These are phyloP conservation scores for Megalops atlanticus DNA, from an alignment of 2,113 vertebrate genomes.

Conservation along the genomic window DNA sequence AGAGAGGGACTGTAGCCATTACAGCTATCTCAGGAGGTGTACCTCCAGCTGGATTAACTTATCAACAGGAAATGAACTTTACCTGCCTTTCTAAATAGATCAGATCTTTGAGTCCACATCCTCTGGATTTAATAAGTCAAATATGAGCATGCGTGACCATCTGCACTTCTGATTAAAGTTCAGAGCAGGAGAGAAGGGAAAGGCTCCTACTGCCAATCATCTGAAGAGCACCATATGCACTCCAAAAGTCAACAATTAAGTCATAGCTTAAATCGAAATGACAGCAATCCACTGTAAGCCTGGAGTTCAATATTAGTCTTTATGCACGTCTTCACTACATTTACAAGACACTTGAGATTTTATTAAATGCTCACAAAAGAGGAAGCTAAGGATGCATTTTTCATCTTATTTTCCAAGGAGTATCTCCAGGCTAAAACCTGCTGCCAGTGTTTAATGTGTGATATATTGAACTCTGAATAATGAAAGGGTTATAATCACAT, in stretches of 20 bases:
- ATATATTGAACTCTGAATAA: too few relatives aligned
- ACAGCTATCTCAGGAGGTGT: not conserved
- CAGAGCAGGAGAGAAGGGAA: constrained; percentile 7
- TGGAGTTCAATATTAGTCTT: not conserved
- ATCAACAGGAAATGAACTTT: not conserved
- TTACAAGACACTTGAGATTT: not conserved
- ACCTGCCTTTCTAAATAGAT: not conserved
- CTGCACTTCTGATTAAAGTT: constrained; percentile 36
- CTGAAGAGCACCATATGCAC: constrained; percentile 17
- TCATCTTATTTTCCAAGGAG: not conserved
- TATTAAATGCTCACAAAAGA: not conserved
- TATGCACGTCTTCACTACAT: too few relatives aligned
- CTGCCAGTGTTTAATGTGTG: too few relatives aligned
- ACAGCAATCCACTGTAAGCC: not conserved
- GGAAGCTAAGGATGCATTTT: not conserved
- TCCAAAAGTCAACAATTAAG: too few relatives aligned
- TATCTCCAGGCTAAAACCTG: not conserved
- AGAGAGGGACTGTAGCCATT: not conserved
- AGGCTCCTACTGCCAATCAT: constrained; percentile 12
- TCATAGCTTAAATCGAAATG: constrained; percentile 6
- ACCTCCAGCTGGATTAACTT: not conserved
- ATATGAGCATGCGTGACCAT: constrained; percentile 15
- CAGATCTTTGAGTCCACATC: not conserved
- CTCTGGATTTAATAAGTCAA: constrained; percentile 27
- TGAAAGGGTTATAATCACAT: too few relatives aligned